Base-by-base conservation (phyloP, 1,140 invertebrate genomes). In the Aphis gossypii region DNA sequence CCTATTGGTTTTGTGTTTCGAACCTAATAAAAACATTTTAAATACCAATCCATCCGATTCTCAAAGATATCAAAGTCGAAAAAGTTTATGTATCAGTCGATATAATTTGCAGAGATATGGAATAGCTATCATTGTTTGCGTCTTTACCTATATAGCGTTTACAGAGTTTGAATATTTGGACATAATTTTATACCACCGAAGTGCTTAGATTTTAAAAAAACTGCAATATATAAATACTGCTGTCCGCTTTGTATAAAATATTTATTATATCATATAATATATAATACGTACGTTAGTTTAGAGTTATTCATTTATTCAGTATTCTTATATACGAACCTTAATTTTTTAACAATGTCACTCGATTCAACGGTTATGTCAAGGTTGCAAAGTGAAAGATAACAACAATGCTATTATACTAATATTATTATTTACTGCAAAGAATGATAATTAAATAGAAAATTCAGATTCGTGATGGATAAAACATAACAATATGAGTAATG, bases 391-490 rank as follows among this genome's bases (percentile, higher is more conserved):
- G 60, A 76, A 76, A 76, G n/a, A 76, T 76, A 76, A 76, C 60
- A 68, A 68, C 5, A 76, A 76, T 76, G 60, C n/a, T 76, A 14
- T 76, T 35, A 76, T 35, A n/a, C 60, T 14, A 76, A 76, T 76
- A 76, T 68, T 68, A 68, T 68, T 68, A n/a, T 76, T 76, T 5
- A 14, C 60, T 6, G 60, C 60, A n/a, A n/a, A n/a, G 60, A 76
- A n/a, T n/a, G 30, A 68, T 76, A 76, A 76, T 76, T 76, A n/a
- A 76, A 76, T 76, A 76, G 30, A 76, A 76, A 76, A 76, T 76
- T 76, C 14, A 76, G 60, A 76, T 76, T 76, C 60, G 60, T 35
- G 60, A 76, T 76, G 60, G 60, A 76, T 76, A 76, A 76, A 76
- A 76, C 5, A n/a, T 35, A n/a, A 48, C 18, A 18, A 48, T 48